These are phyloP conservation scores for Ophion obscuratus DNA, from an alignment of 2,888 invertebrate genomes.

Conservation along the genomic window DNA sequence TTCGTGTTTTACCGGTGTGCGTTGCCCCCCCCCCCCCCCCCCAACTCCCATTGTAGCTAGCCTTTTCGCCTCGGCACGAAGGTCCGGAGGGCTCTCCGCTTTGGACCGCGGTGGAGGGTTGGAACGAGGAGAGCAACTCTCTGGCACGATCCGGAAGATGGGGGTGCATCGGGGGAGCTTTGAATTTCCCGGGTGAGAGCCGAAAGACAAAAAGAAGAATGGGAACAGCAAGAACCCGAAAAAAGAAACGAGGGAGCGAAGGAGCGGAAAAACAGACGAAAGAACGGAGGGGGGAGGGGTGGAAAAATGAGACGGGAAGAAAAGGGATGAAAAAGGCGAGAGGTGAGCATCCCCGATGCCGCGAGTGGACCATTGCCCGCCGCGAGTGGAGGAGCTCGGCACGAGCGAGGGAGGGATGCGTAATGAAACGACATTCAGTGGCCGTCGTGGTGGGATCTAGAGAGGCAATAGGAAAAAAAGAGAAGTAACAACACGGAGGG, in stretches of 20 bases:
- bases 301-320: conserved; percentile 22
- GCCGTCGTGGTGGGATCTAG: conserved; percentile 68
- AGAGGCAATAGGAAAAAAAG: conserved; percentile 48
- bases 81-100: conserved; percentile 7
- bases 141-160: conserved; percentile 36
- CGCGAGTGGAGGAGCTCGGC: not conserved
- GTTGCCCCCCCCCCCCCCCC: conserved; percentile 51
- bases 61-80: conserved; percentile 8
- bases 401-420: conserved; percentile 75
- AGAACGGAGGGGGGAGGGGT: conserved; percentile 1
- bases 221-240: conserved; percentile 15
- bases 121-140: conserved; percentile 51
- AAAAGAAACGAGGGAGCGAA: conserved; percentile 19
- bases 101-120: conserved; percentile 64
- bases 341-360: conserved; percentile 47
- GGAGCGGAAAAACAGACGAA: conserved; percentile 15
- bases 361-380: conserved; percentile 49
- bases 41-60: conserved; percentile 16
- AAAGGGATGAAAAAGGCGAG: conserved; percentile 37
- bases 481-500: not conserved
- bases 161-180: conserved; percentile 36
- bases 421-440: conserved; percentile 84
- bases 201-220: conserved; percentile 18
- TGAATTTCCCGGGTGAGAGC: conserved; percentile 56
- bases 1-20: conserved; percentile 80